Conservation (phyloP, 2,888 invertebrate genomes). For the Pollenia amentaria region DNA sequence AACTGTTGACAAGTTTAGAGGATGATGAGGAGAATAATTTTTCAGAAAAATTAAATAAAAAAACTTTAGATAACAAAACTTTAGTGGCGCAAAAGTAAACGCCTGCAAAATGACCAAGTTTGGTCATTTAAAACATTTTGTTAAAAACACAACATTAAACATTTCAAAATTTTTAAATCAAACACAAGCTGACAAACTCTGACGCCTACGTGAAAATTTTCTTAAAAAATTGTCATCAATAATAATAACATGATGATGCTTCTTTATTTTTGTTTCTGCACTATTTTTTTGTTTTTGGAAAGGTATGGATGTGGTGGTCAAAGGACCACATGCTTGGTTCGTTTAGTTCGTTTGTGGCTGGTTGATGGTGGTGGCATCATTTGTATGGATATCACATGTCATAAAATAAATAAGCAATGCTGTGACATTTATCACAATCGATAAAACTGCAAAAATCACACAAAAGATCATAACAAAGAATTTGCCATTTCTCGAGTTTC, state of each 20-base stretch:
- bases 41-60: slow-evolving; percentile 79
- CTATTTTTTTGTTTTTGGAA: slow-evolving; percentile 52
- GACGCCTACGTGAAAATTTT: slow-evolving; percentile 78
- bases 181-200: slow-evolving; percentile 71
- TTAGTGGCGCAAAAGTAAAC: slow-evolving; percentile 75
- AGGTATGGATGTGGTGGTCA: slow-evolving; percentile 21
- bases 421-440: slow-evolving; percentile 84
- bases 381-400: slow-evolving; percentile 79
- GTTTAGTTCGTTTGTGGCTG: slow-evolving; percentile 63
- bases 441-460: slow-evolving; percentile 73
- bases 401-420: slow-evolving; percentile 84
- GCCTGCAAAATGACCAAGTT: slow-evolving; percentile 74
- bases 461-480: slow-evolving; percentile 70
- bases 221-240: slow-evolving; percentile 55
- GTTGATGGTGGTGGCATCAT: slow-evolving; percentile 68
- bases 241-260: neutral
- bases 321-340: slow-evolving; percentile 65
- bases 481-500: slow-evolving; percentile 52
- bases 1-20: slow-evolving; percentile 76
- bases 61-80: slow-evolving; percentile 64
- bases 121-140: slow-evolving; percentile 66
- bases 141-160: slow-evolving; percentile 60
- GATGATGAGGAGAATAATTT: slow-evolving; percentile 31
- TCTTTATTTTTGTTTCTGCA: slow-evolving; percentile 43
- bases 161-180: slow-evolving; percentile 62